Evolutionary conservation across 2,797 vertebrate species (phyloP).

Genomic region (Mionectes olivaceus): DNA sequence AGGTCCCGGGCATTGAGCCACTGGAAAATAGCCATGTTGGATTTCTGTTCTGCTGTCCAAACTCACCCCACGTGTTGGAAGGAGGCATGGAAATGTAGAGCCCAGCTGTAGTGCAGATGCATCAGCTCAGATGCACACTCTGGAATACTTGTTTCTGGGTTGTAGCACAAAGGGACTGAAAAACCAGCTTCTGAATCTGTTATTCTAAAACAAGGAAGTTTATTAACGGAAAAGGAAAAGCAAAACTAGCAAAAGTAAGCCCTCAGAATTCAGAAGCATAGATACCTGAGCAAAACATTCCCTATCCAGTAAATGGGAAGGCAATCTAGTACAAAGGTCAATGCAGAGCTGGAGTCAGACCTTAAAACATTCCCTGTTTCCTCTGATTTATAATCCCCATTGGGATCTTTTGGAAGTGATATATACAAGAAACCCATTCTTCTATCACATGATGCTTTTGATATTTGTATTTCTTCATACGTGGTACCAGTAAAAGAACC

Average conservation of each 20-base stretch:
- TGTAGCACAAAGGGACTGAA: conserved; percentile 6
- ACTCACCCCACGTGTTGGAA: conserved; percentile 45
- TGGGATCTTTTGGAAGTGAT: not conserved
- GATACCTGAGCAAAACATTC: not conserved
- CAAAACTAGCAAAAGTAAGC: not conserved
- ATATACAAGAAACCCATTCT: not conserved
- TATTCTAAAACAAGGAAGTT: not conserved
- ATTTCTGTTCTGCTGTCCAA: conserved; percentile 30
- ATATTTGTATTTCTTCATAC: not conserved
- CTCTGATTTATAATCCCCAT: not conserved
- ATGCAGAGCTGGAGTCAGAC: not conserved
- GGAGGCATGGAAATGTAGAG: conserved; percentile 43
- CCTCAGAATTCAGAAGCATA: not conserved
- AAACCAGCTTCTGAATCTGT: not conserved
- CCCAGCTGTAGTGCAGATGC: conserved; percentile 63
- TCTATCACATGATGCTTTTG: not conserved
- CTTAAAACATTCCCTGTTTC: not conserved
- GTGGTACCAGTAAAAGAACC: not conserved
- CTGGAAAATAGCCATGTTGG: conserved; percentile 52
- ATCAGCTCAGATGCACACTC: conserved; percentile 8
- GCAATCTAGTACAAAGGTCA: not conserved
- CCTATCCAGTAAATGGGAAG: not conserved
- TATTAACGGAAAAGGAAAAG: not conserved
- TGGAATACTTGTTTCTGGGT: conserved; percentile 9
- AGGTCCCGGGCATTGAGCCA: conserved; percentile 58